Evolutionary conservation across 2,888 invertebrate genomes (phyloP), one percentile per base, ranked within the genome.

Genomic region (Tenthredo notha): DNA sequence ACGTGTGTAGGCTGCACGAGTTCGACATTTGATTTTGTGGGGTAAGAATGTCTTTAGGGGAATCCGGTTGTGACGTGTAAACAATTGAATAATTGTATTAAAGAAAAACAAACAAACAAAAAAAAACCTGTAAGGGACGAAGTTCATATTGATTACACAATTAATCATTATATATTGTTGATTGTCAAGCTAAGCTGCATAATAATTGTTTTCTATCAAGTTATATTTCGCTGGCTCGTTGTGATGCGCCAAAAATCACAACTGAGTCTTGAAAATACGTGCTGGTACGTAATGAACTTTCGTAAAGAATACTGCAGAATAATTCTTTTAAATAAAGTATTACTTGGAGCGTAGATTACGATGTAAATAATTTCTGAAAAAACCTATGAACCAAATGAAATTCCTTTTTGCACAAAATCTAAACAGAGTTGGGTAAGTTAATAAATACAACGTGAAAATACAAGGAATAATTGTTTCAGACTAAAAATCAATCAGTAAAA

Each of bases 31-130:
- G 21, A 25, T 78, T 78, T 78, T 58, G 78, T 78, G 29, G 50
- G 9, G 78, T 47, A n/a, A 58, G 37, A 29, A 78, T 61, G 25
- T 29, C 25, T 58, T 54, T 29, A 54, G 78, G 78, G 33, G n/a
- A 78, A 78, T 58, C 78, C 15, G 78, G 78, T 78, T 78, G 78
- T 78, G 78, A 78, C 58, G 78, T 78, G 78, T 78, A 78, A 78
- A 54, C 54, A 50, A 75, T 75, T 75, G 75, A 47, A 47, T 75
- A 25, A 43, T 75, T 43, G 47, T 40, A 75, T 75, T 75, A n/a
- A 25, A 40, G 21, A 33, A 33, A 33, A 33, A 33, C n/a, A n/a
- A n/a, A n/a, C n/a, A n/a, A n/a, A n/a, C n/a, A 33, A 33, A 33
- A n/a, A 25, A 40, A 40, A 40, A n/a, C 40, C 40, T 75, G 43